Base-by-base conservation (phyloP, 2,113 vertebrate genomes). In the Scatophagus argus region DNA sequence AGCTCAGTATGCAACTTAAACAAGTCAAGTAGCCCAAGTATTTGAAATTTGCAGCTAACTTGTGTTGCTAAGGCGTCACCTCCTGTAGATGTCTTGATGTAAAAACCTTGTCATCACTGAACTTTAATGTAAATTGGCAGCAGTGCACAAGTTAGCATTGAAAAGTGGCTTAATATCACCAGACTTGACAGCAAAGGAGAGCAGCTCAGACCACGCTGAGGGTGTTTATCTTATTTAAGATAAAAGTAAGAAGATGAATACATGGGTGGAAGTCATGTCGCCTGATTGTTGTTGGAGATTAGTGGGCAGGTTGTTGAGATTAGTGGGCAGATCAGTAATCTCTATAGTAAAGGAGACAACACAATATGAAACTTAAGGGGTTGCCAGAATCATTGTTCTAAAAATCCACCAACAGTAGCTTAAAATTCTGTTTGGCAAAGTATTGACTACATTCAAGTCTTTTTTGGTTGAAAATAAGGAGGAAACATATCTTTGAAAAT, bases 251-350 rank as follows among this genome's bases (percentile, higher is more conserved):
- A 74, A 69, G 23, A 68, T 73, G 27, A 66, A 84, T 62, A 36
- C 39, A 34, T 0, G 34, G 39, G n/a, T 67, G 63, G 44, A 51
- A 64, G 65, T 54, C 70, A 13, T 75, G 58, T 78, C 41, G 27
- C 17, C 27, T 49, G 62, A 71, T 79, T 81, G 61, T 84, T 74
- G 59, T 29, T 69, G 25, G 27, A 68, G 71, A 85, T 88, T 88
- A 79, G 80, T 64, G 62, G 51, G 58, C 56, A 78, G 64, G 56
- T 77, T 75, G 59, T 63, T 72, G 39, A 76, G 65, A 79, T 81
- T 47, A 68, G 66, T 73, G 58, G 80, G 36, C 39, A 12, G 31
- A 36, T 14, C 43, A 16, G 16, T 71, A 71, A 70, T 87, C 73
- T 70, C 65, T 63, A 11, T 43, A 23, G 52, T 73, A 10, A 65